phyloP scores from a whole-genome alignment of 2,888 invertebrate genomes.

The Chaetogeoica ovagalla region DNA sequence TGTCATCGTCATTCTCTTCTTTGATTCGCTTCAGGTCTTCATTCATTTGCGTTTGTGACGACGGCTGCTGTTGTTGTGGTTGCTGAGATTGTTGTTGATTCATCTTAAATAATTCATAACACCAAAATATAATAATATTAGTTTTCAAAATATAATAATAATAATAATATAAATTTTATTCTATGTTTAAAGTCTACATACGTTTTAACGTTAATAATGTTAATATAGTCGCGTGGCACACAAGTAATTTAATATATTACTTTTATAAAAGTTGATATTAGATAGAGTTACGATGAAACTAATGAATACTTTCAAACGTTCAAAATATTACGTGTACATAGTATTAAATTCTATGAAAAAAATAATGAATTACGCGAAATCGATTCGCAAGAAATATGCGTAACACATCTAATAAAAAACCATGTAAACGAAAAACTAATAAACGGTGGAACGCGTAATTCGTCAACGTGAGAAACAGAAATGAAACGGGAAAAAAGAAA shows the following conservation, averaged over 20 bases:
- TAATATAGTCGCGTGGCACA: background rate
- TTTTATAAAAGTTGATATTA: too few species aligned
- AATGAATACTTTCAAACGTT: background rate
- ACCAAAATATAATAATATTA: background rate
- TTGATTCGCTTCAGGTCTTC: slow-evolving; percentile 26
- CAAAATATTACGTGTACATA: background rate
- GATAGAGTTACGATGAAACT: background rate
- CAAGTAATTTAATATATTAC: too few species aligned
- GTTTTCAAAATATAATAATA: background rate
- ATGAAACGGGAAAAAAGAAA: slow-evolving; percentile 10
- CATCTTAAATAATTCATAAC: background rate
- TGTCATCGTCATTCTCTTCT: slow-evolving; percentile 35
- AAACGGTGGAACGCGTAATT: too few species aligned
- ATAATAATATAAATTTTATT: background rate
- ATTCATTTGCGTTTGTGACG: slow-evolving; percentile 12
- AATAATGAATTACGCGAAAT: background rate
- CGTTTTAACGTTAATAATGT: background rate
- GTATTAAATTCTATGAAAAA: background rate
- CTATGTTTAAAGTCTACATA: background rate
- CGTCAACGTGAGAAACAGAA: too few species aligned
- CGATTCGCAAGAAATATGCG: too few species aligned
- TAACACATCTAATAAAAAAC: too few species aligned
- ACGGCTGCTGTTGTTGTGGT: background rate
- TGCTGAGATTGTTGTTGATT: slow-evolving; percentile 31
- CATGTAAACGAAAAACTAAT: too few species aligned